Conservation (phyloP, 2,113 vertebrate species). For the Pomatostomus ruficeps region DNA sequence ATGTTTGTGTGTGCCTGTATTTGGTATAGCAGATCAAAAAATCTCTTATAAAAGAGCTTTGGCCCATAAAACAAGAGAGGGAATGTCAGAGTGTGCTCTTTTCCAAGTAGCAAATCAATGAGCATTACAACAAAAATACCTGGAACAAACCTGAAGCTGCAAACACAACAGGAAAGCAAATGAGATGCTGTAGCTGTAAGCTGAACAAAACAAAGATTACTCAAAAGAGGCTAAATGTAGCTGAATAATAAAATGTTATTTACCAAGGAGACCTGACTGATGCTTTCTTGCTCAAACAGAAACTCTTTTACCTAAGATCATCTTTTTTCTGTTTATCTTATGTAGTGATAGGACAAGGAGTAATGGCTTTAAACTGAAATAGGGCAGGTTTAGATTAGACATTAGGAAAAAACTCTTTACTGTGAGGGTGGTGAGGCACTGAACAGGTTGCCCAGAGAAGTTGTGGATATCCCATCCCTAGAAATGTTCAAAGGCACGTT, state of each 20-base stretch:
- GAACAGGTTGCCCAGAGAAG: neutral
- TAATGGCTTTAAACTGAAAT: neutral
- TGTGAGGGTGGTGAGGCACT: neutral
- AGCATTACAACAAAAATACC: neutral
- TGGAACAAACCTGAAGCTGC: constrained; percentile 14
- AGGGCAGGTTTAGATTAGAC: neutral
- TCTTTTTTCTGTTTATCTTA: constrained; percentile 23
- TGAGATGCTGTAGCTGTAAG: constrained; percentile 44
- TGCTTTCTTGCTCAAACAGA: constrained; percentile 6
- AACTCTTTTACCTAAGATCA: constrained; percentile 4
- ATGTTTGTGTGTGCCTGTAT: neutral
- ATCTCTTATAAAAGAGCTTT: constrained; percentile 12
- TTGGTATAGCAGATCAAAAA: neutral
- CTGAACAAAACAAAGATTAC: constrained; percentile 31
- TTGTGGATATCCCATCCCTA: neutral
- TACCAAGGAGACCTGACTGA: neutral
- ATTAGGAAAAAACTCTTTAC: neutral
- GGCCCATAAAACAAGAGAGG: constrained; percentile 52
- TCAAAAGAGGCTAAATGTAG: constrained; percentile 27
- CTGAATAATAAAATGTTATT: constrained; percentile 22
- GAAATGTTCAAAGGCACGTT: neutral
- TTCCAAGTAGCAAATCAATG: constrained; percentile 9
- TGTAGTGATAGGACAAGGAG: neutral
- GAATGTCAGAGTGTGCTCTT: constrained; percentile 54
- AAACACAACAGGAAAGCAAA: constrained; percentile 14